Evolutionary conservation across 2,113 vertebrate genomes (phyloP).

Genomic region (Sciurus niger): DNA sequence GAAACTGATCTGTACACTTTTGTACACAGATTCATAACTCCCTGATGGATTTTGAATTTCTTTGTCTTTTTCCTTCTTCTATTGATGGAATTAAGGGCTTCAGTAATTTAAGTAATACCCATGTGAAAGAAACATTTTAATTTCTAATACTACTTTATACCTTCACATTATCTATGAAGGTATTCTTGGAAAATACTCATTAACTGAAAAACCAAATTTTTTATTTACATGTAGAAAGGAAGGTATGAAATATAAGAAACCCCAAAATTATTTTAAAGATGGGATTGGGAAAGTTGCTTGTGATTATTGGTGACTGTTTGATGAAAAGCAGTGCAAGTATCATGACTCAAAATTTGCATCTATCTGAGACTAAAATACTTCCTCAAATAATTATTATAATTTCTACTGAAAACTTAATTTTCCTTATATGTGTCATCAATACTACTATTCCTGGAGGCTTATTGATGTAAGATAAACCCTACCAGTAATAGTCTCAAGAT

Average conservation of each 20-base stretch:
- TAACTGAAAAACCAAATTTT: constrained; percentile 11
- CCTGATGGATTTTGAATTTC: neutral
- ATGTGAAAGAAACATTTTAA: constrained; percentile 7
- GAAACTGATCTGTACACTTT: neutral
- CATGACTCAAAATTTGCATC: constrained; percentile 1
- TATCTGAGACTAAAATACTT: neutral
- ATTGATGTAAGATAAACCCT: neutral
- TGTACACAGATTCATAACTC: neutral
- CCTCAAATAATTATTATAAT: constrained; percentile 27
- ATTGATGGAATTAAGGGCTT: neutral
- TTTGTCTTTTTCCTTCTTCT: neutral
- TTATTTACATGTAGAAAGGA: neutral
- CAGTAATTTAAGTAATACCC: neutral
- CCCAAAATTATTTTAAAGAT: neutral
- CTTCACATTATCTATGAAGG: neutral
- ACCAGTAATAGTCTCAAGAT: neutral
- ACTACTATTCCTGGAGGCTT: neutral
- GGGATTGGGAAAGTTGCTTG: neutral
- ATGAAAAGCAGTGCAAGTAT: neutral
- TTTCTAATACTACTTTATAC: neutral
- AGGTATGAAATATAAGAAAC: neutral
- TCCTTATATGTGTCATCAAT: neutral
- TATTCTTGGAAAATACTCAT: neutral
- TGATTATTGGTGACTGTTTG: neutral
- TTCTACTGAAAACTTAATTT: constrained; percentile 47